Evolutionary conservation across 2,797 vertebrate genomes (phyloP).

Genomic region (Tadarida brasiliensis): DNA sequence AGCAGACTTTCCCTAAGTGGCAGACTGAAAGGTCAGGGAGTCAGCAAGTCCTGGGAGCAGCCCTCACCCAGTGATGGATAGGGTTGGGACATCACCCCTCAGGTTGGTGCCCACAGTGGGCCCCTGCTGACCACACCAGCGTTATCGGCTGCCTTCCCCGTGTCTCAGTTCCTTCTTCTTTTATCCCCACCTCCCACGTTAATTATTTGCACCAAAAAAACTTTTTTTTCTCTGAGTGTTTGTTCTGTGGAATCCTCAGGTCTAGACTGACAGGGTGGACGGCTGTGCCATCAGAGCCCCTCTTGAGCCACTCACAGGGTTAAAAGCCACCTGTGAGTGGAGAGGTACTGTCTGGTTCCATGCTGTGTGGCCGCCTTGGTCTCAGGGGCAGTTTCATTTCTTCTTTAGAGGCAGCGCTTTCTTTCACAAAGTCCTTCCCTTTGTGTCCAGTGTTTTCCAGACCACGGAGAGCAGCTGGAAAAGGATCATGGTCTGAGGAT

Average conservation of each 20-base stretch:
- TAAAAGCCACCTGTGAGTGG: neutral
- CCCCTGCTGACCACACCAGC: neutral
- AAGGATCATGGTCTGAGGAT: neutral
- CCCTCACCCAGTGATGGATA: neutral
- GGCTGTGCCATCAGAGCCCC: neutral
- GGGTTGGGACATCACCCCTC: neutral
- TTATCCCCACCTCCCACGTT: neutral
- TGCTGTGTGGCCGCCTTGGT: neutral
- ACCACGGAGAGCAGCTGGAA: neutral
- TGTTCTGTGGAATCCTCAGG: neutral
- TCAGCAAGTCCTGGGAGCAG: neutral
- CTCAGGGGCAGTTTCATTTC: neutral
- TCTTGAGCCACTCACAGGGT: neutral
- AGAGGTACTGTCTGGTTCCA: neutral
- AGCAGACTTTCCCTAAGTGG: neutral
- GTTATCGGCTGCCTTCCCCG: neutral
- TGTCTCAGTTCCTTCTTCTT: neutral
- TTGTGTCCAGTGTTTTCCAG: neutral
- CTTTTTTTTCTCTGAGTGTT: neutral
- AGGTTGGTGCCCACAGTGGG: neutral
- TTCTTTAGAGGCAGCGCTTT: neutral
- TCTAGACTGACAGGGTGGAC: neutral
- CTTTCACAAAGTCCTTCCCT: neutral
- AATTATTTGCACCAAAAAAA: neutral
- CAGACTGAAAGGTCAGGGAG: neutral